Base-by-base conservation (phyloP, 2,113 vertebrate genomes). In the Riparia riparia region DNA sequence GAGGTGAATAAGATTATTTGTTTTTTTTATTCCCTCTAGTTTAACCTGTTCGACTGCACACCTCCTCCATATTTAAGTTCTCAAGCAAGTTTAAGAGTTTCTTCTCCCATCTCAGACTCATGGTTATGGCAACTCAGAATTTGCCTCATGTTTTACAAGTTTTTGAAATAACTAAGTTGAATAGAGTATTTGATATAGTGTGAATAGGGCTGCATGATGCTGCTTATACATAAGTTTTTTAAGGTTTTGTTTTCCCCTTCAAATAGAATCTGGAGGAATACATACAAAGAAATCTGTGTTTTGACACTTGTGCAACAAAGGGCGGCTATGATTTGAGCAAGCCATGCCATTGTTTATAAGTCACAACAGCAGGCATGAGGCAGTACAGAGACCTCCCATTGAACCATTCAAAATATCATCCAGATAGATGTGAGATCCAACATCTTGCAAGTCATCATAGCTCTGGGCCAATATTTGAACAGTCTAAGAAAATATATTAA, bases 121-220 rank as follows among this genome's bases (percentile, higher is more conserved):
- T 79, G 50, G 66, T 96, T 97, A 89, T 54, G 37, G 37, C 37
- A 37, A 37, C 37, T n/a, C 89, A 95, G 88, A 51, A 63, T 80
- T 42, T 96, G 44, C 51, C 79, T 95, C 86, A 94, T 41, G 42
- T 96, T 95, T 49, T 93, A 65, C 44, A 94, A 80, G 72, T 82
- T 73, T 65, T 90, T 96, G 93, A 93, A 95, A 64, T 93, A 95
- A 93, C 45, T 25, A 87, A 85, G 44, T 66, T 84, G 82, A 77
- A 94, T 53, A 45, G 53, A 42, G 7, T 89, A 66, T 92, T 94
- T 93, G 31, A 89, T 79, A 44, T 85, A 56, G 76, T 74, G 31
- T 87, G 76, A 97, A 85, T 60, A 91, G 82, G 47, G 56, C 25
- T 34, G 17, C 56, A 24, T 64, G 57, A 79, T 69, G 32, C 31